Conservation (phyloP, 2,797 vertebrate genomes). For the Neostethus bicornis region DNA sequence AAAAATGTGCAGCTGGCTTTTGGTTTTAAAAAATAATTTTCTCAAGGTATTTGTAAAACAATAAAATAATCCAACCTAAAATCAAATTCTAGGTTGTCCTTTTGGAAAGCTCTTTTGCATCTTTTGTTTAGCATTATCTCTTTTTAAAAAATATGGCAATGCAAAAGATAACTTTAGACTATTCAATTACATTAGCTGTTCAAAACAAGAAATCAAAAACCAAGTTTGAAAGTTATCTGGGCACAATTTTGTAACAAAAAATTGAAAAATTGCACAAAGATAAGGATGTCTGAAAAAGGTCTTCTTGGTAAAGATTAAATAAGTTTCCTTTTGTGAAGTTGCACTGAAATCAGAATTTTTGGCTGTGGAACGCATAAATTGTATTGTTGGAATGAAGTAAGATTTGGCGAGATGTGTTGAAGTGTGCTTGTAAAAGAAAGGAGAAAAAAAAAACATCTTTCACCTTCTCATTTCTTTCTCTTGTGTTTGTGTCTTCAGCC, state of each 20-base stretch:
- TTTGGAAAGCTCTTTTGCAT: too few species aligned
- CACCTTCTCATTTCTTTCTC: slow-evolving; percentile 2
- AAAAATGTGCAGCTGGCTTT: too few species aligned
- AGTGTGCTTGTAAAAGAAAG: slow-evolving; percentile 20
- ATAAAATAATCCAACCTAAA: too few species aligned
- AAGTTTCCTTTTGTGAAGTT: too few species aligned
- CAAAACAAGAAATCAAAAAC: neutral
- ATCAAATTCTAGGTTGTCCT: too few species aligned
- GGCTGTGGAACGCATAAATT: slow-evolving; percentile 6
- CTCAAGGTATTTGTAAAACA: too few species aligned
- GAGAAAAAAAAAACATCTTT: slow-evolving; percentile 5
- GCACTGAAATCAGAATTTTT: slow-evolving; percentile 13
- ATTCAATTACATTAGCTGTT: neutral
- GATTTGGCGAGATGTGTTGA: slow-evolving; percentile 5
- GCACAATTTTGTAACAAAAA: neutral
- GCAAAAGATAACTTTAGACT: neutral
- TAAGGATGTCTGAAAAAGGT: slow-evolving; percentile 28
- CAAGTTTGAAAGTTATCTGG: neutral
- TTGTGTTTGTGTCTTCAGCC: slow-evolving; percentile 57
- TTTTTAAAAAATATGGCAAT: too few species aligned
- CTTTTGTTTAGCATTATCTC: too few species aligned
- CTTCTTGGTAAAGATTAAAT: too few species aligned
- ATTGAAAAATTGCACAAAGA: neutral
- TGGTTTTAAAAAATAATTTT: too few species aligned
- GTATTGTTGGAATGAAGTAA: slow-evolving; percentile 31